Evolutionary conservation across 2,113 vertebrate species (phyloP).

Genomic region (Puma concolor): DNA sequence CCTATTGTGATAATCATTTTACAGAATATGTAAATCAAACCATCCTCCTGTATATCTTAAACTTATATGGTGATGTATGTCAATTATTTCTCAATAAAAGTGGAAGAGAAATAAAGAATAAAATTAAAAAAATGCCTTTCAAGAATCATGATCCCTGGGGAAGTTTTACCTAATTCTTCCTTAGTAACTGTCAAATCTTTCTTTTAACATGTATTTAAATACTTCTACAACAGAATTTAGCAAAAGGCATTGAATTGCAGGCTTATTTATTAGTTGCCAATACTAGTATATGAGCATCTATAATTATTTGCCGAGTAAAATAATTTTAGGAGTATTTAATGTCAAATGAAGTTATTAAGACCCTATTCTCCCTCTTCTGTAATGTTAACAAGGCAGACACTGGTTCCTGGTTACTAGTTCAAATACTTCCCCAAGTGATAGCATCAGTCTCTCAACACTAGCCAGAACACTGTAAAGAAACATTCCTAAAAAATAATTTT

Average conservation of each 20-base stretch:
- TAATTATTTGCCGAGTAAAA: background rate
- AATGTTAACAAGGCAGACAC: background rate
- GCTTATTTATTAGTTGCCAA: background rate
- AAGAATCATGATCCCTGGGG: background rate
- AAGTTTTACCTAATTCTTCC: background rate
- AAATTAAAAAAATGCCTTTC: background rate
- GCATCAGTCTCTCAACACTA: background rate
- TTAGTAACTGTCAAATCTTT: background rate
- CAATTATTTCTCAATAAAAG: background rate
- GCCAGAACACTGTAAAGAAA: background rate
- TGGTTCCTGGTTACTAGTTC: background rate
- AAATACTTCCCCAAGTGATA: background rate
- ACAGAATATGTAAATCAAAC: background rate
- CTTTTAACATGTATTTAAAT: background rate
- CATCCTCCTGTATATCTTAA: background rate
- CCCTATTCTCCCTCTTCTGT: background rate
- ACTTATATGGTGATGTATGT: background rate
- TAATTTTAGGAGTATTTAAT: background rate
- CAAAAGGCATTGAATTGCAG: background rate
- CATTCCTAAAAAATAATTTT: background rate
- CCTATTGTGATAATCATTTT: background rate
- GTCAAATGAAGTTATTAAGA: background rate
- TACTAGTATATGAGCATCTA: background rate
- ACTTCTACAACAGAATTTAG: background rate
- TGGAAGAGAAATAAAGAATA: background rate